Base-by-base conservation (phyloP, 2,888 invertebrate genomes). In the Eueremaeus valkanovi region DNA sequence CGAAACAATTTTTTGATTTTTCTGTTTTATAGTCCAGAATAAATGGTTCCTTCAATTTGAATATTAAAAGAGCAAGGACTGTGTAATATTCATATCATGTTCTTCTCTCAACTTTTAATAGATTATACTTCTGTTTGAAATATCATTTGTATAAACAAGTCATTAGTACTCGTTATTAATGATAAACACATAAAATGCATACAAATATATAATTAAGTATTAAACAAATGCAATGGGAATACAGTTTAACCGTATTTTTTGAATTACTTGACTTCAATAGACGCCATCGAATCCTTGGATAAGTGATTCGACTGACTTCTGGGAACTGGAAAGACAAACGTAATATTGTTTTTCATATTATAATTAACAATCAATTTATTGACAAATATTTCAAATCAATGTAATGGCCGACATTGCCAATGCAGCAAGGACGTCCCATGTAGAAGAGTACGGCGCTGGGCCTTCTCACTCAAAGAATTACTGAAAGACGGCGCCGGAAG, bases 301-400 rank as follows among this genome's bases (percentile, higher is more conserved):
- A 81, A 90, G 92, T 40, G 98, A 99, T 82, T 95, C 90, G 83
- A 90, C 92, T 2, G 98, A 99, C 82, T 90, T 94, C 83, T 99
- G 99, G 99, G 97, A 98, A 81, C 92, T 92, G 83, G 98, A 99
- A 84, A 94, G 90, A 84, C 89, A 90, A 82, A 89, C 91, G 92
- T 92, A 84, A 85, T 86, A 33, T 42, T 18, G 6, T n/a, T 51
- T 51, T 51, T 51, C 9, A 11, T 49, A 49, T 49, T 11, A 49
- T 3, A 11, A 49, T 49, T 49, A 36, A 36, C n/a, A n/a, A 36
- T 36, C 36, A 36, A 36, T 36, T 8, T 36, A 36, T 36, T 36
- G 5, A 36, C 11, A 36, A 36, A 8, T 36, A 8, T 36, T 8
- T 36, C 11, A 36, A 36, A 36, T 36, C 5, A 8, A 36, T 36